Percentiles rank a stretch among this genome's conserved stretches.
Evolutionary conservation across 2,888 invertebrate genomes (phyloP).

Genomic region (Tricholauxania praeusta): DNA sequence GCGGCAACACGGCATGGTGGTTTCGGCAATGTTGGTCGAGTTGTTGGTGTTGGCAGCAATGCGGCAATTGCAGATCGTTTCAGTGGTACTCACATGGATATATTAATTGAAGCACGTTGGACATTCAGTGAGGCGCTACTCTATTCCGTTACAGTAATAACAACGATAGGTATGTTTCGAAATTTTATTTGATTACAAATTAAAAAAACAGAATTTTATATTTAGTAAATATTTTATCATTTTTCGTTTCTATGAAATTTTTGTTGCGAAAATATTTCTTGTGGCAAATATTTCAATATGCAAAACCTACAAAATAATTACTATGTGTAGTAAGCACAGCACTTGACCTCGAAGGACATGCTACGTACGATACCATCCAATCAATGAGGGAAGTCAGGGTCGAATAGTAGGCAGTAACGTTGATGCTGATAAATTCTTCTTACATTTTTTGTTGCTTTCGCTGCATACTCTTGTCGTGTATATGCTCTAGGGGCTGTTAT

Average conservation of each 20-base stretch:
- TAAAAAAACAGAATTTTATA: not conserved
- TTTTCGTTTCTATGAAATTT: no score
- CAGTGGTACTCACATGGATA: constrained; percentile 42
- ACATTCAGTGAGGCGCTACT: constrained; percentile 86
- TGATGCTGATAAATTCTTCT: not conserved
- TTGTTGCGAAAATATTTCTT: no score
- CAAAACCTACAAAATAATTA: constrained; percentile 14
- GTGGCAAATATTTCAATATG: not conserved
- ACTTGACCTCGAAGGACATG: not conserved
- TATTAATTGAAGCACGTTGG: constrained; percentile 70
- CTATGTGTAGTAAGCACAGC: constrained; percentile 10
- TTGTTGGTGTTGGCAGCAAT: constrained; percentile 39
- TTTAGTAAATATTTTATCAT: not conserved
- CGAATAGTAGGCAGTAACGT: not conserved
- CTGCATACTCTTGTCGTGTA: no score
- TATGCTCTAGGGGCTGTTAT: not conserved
- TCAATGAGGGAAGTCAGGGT: no score
- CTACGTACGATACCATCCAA: no score
- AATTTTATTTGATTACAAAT: not conserved
- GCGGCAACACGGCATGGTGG: constrained; percentile 75
- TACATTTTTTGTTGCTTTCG: not conserved
- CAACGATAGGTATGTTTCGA: constrained; percentile 83
- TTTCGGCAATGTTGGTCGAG: constrained; percentile 32
- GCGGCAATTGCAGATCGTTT: constrained; percentile 47
- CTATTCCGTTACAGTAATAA: constrained; percentile 88